These are phyloP conservation scores for Exaiptasia diaphana DNA, from an alignment of 64 coral and sea anemone species.

Conservation along the genomic window DNA sequence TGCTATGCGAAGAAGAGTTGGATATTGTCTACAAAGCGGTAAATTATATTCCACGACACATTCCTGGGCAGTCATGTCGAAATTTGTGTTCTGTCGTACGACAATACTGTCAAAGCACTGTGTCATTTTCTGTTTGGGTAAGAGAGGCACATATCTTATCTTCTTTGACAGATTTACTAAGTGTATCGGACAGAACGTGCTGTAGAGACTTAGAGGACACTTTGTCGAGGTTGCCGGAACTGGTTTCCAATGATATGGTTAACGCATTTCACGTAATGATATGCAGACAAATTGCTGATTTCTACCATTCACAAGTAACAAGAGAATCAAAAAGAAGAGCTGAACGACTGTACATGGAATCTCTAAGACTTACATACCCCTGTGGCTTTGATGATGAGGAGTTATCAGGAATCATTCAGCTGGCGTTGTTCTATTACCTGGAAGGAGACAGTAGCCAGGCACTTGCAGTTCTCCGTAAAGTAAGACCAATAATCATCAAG, in stretches of 20 bases:
- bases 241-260: background rate
- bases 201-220: background rate
- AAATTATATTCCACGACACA: background rate
- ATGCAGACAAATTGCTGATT: constrained; percentile 9
- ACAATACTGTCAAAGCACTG: constrained; percentile 3
- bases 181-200: background rate
- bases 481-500: background rate
- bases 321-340: background rate
- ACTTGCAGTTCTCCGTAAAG: constrained; percentile 1
- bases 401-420: constrained; percentile 2
- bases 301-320: background rate
- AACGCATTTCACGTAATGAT: background rate
- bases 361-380: constrained; percentile 1
- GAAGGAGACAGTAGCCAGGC: background rate
- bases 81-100: background rate
- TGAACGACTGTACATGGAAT: background rate
- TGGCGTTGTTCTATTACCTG: background rate
- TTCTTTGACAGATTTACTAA: background rate
- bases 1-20: background rate
- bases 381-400: constrained; percentile 10
- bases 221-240: background rate
- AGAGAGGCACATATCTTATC: background rate
- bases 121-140: background rate
- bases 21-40: background rate
- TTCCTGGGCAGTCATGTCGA: background rate